Evolutionary conservation across 2,888 invertebrate species (phyloP), one percentile per base, ranked within the genome.

Genomic region (Drosophila glabriapex): DNA sequence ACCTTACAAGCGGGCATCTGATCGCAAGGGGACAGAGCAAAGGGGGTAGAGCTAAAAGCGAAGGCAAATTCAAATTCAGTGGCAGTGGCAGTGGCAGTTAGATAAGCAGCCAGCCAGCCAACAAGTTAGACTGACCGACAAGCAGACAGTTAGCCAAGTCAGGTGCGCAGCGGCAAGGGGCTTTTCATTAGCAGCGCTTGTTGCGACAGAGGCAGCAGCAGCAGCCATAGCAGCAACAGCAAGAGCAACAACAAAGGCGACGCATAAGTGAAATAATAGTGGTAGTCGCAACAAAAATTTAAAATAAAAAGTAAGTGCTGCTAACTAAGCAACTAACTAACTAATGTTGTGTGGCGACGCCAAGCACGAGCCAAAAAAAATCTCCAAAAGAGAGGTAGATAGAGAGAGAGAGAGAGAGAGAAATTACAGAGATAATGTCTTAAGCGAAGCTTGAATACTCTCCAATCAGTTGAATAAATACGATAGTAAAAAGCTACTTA

Each of bases 341-440:
- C 80, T 83, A 86, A 86, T 86, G 76, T 83, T 89, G 84, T 89
- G 76, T 74, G 71, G 73, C 68, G 79, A 70, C 31, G 49, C 49
- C 65, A 55, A 78, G 56, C 80, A 75, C 72, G 60, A 72, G 64
- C 54, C 56, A 31, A 39, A 39, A 39, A 37, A 29, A n/a, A 29
- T 56, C 7, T 29, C n/a, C n/a, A 52, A 19, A 52, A 41, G 43
- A 29, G 46, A 37, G 25, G 9, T 31, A 9, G 31, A 31, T 31
- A 31, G 31, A 31, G 1, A 29, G 29, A 29, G 41, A 41, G 28
- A 35, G 19, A 39, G 25, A 52, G 53, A 46, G 31, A 59, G 37
- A 59, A 55, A 49, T 49, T 50, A 25, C 41, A 14, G 3, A 25
- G 31, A 14, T 16, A 46, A 16, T 28, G 28, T 6, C 68, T 22